phyloP scores from a whole-genome alignment of 2,888 invertebrate genomes.

The Troilus luridus region DNA sequence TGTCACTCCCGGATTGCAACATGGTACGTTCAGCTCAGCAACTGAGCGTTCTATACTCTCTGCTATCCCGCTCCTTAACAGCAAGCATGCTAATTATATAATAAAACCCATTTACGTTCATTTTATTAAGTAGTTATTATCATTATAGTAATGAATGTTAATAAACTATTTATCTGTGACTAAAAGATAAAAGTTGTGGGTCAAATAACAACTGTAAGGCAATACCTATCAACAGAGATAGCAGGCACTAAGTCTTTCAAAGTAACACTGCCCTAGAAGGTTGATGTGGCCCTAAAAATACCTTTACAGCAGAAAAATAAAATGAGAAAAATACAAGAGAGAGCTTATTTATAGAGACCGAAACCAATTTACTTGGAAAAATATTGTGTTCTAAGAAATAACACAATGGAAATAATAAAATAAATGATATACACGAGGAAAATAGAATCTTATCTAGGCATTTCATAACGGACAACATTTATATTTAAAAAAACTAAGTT shows the following conservation, averaged over 20 bases:
- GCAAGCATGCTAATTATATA: too few species aligned
- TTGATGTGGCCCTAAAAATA: slow-evolving; percentile 7
- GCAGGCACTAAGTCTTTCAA: slow-evolving; percentile 15
- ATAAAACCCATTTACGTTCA: too few species aligned
- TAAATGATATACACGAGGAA: neutral
- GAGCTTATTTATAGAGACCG: neutral
- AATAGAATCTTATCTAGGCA: neutral
- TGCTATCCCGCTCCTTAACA: too few species aligned
- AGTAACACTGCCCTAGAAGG: neutral
- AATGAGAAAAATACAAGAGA: slow-evolving; percentile 8
- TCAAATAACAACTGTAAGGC: neutral
- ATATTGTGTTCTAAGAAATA: neutral
- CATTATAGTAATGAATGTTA: too few species aligned
- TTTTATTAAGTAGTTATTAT: too few species aligned
- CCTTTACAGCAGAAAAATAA: slow-evolving; percentile 29
- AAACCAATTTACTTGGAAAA: neutral
- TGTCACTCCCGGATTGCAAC: too few species aligned
- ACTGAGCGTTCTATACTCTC: too few species aligned
- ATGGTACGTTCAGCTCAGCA: too few species aligned
- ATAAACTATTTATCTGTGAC: neutral
- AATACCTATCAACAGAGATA: neutral
- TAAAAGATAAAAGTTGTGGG: neutral
- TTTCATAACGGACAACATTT: too few species aligned
- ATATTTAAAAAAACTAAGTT: too few species aligned
- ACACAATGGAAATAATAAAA: neutral